These are phyloP conservation scores for Circaetus cinerascens DNA, from an alignment of 2,113 vertebrate genomes.

Conservation along the genomic window DNA sequence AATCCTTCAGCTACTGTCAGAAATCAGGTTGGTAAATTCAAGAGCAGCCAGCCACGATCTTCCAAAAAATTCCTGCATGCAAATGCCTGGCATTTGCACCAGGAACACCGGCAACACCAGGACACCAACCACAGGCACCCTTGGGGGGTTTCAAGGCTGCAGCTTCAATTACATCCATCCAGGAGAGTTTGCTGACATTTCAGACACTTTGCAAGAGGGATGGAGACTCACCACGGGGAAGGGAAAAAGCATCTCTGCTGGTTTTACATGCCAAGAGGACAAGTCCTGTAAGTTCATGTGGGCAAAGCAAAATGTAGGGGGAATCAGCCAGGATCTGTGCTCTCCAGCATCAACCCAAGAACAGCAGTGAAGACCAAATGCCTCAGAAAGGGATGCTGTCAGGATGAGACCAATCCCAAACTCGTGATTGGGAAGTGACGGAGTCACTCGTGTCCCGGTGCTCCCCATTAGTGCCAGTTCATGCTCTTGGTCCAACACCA, in stretches of 20 bases:
- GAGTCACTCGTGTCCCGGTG: background rate
- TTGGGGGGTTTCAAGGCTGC: background rate
- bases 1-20: background rate
- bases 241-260: background rate
- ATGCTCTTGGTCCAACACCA: background rate
- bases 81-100: background rate
- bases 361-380: background rate
- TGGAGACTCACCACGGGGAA: background rate
- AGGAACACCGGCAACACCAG: fast-evolving
- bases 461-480: background rate
- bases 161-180: background rate
- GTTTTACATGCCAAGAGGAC: background rate
- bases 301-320: fast-evolving
- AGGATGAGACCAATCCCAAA: background rate
- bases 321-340: background rate
- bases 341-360: background rate
- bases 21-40: background rate
- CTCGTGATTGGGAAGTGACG: fast-evolving
- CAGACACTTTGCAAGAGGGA: background rate
- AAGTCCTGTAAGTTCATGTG: fast-evolving
- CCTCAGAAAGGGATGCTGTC: background rate
- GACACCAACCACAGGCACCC: background rate
- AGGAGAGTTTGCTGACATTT: background rate
- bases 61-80: background rate
- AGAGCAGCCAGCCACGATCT: fast-evolving